These are phyloP conservation scores for Kuschelorhynchus macadamiae DNA, from an alignment of 2,888 invertebrate species.

Conservation along the genomic window DNA sequence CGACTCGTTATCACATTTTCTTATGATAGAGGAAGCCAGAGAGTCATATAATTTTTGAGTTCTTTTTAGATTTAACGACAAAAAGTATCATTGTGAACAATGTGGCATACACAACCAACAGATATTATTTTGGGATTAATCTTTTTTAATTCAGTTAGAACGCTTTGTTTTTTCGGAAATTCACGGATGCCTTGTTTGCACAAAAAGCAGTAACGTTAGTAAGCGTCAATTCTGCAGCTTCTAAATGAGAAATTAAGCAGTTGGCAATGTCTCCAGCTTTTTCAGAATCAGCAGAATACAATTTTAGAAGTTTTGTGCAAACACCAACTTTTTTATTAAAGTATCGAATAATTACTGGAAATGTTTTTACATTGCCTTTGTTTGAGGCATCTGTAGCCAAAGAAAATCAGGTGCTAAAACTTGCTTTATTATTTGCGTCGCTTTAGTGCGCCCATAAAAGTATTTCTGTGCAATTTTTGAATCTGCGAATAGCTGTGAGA, in stretches of 20 bases:
- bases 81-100: slow-evolving; percentile 2
- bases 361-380: slow-evolving; percentile 5
- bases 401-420: too few relatives aligned
- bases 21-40: slow-evolving; percentile 7
- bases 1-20: slow-evolving; percentile 8
- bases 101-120: slow-evolving; percentile 18
- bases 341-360: slow-evolving; percentile 1
- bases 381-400: too few relatives aligned
- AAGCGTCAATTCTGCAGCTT: slow-evolving; percentile 10
- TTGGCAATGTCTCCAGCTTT: slow-evolving; percentile 27
- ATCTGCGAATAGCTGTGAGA: too few relatives aligned
- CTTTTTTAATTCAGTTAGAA: slow-evolving; percentile 24
- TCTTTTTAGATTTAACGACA: background rate
- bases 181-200: slow-evolving; percentile 28
- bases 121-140: slow-evolving; percentile 20
- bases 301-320: slow-evolving; percentile 32
- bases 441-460: too few relatives aligned
- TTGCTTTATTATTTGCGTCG: too few relatives aligned
- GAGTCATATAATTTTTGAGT: background rate
- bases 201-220: slow-evolving; percentile 25
- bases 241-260: slow-evolving; percentile 12
- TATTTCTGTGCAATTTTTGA: too few relatives aligned
- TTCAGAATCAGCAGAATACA: slow-evolving; percentile 25
- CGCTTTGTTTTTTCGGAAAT: slow-evolving; percentile 37
- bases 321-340: background rate